Evolutionary conservation across 2,113 vertebrate genomes (phyloP).

Genomic region (Xenotilapia flavipinnis): DNA sequence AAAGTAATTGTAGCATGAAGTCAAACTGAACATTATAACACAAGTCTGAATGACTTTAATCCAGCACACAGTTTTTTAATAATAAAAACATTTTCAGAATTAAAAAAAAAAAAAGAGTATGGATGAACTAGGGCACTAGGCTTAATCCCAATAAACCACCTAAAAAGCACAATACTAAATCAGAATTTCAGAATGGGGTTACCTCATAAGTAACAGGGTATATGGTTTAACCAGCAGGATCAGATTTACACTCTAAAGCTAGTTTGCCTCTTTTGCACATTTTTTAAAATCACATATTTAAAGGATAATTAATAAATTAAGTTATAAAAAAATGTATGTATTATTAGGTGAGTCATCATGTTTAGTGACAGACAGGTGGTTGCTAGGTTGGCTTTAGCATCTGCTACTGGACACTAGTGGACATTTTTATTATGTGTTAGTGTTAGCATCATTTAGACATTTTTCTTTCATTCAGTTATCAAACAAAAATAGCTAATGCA

Average conservation of each 20-base stretch:
- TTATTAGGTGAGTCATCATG: background rate
- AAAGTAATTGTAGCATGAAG: background rate
- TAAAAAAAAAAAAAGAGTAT: background rate
- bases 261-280: fast-evolving
- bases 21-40: background rate
- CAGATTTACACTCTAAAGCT: background rate
- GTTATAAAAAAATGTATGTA: background rate
- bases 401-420: background rate
- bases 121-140: background rate
- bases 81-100: fast-evolving
- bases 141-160: background rate
- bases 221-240: background rate
- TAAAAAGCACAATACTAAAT: background rate
- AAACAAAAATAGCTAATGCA: background rate
- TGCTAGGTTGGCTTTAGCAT: background rate
- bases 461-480: background rate
- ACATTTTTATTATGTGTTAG: background rate
- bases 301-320: fast-evolving
- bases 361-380: background rate
- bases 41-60: background rate
- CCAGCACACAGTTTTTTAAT: background rate
- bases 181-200: background rate
- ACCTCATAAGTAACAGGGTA: background rate
- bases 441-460: background rate
- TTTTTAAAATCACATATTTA: background rate